These are phyloP conservation scores for Apamea sordens DNA, from an alignment of 2,888 invertebrate genomes.

Conservation along the genomic window DNA sequence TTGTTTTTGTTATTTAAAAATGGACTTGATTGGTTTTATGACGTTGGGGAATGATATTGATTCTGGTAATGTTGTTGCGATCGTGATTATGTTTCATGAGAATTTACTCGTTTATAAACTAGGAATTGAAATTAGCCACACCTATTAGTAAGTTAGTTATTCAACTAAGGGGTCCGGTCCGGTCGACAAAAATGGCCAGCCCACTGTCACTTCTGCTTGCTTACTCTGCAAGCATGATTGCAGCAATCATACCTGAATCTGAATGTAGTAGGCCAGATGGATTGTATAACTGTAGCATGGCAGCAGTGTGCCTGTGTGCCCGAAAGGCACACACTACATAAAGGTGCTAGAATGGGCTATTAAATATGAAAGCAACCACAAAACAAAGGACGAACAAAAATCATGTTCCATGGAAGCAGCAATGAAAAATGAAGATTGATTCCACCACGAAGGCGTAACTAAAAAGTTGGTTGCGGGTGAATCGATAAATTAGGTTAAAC, in stretches of 20 bases:
- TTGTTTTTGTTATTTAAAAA: constrained; percentile 52
- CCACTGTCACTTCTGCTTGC: no score
- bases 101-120: background rate
- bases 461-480: constrained; percentile 64
- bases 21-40: constrained; percentile 22
- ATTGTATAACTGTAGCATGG: background rate
- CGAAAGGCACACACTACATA: no score
- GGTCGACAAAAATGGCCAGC: no score
- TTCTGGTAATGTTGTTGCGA: background rate
- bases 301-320: background rate
- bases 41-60: background rate
- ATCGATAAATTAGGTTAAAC: constrained; percentile 71
- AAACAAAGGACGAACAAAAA: background rate
- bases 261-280: background rate
- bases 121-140: background rate
- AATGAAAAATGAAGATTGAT: constrained; percentile 56
- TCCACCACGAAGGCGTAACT: constrained; percentile 37
- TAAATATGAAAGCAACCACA: background rate
- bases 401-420: background rate
- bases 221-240: no score
- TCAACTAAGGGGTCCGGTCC: background rate
- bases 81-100: no score
- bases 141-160: background rate
- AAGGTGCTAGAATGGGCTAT: background rate
- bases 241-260: background rate